Percentiles rank a stretch among this genome's conserved stretches.
These are phyloP conservation scores for Polydrusus tereticollis DNA, from an alignment of 2,888 invertebrate species.

Conservation along the genomic window DNA sequence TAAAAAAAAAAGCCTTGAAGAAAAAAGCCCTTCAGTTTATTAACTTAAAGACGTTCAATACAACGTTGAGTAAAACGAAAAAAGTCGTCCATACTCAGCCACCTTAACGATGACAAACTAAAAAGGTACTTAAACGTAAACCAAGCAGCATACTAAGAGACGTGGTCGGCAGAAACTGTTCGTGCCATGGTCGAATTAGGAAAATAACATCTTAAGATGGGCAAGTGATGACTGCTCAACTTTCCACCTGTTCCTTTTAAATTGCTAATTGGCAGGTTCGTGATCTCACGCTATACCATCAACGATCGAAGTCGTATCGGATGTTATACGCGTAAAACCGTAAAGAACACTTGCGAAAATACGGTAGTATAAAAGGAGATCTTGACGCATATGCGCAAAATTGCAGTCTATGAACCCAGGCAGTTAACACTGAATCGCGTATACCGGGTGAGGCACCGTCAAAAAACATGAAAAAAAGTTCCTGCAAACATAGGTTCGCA, in stretches of 20 bases:
- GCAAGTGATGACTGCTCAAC: conserved; percentile 51
- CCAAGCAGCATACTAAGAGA: conserved; percentile 12
- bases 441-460: no score
- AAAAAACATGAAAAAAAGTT: no score
- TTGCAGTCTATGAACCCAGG: not conserved
- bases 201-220: conserved; percentile 49
- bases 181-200: conserved; percentile 48
- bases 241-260: conserved; percentile 42
- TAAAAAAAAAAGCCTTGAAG: no score
- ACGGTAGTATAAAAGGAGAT: not conserved
- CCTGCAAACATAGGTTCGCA: no score
- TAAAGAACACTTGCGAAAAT: not conserved
- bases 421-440: no score
- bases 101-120: conserved; percentile 4
- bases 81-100: not conserved
- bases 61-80: not conserved
- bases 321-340: not conserved
- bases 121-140: conserved; percentile 23
- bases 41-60: no score
- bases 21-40: no score
- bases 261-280: conserved; percentile 37
- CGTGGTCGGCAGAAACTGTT: conserved; percentile 17
- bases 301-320: conserved; percentile 8
- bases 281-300: conserved; percentile 30
- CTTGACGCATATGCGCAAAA: not conserved